Percentiles rank a stretch among this genome's conserved stretches.
phyloP scores from a whole-genome alignment of 1,140 invertebrate species.

The Drosophila triauraria region DNA sequence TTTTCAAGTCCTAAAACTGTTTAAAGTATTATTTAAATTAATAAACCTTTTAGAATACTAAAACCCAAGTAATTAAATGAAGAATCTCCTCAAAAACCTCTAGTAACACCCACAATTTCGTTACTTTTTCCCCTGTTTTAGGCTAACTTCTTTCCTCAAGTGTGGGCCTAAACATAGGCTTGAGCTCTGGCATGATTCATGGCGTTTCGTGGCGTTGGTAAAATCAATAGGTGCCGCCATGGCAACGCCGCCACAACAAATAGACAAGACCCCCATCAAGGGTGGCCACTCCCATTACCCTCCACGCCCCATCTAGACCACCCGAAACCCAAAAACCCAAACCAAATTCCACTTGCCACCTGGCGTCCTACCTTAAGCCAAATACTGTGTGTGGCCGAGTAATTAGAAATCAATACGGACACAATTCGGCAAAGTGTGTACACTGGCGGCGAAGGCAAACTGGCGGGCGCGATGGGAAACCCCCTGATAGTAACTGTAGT shows the following conservation, averaged over 20 bases:
- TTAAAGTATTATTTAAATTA: too few relatives aligned
- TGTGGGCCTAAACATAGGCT: constrained; percentile 27
- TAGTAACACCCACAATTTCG: background rate
- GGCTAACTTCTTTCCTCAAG: constrained; percentile 4
- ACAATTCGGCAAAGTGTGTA: constrained; percentile 59
- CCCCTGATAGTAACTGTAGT: background rate
- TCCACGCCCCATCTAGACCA: background rate
- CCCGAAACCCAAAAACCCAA: background rate
- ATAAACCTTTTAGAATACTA: background rate
- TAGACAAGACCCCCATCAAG: constrained; percentile 56
- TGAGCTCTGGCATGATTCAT: constrained; percentile 51
- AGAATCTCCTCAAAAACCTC: background rate
- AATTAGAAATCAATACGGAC: constrained; percentile 75
- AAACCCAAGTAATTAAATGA: too few relatives aligned
- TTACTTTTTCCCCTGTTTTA: background rate
- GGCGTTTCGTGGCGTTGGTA: constrained; percentile 56
- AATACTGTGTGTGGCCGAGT: constrained; percentile 56
- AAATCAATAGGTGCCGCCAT: constrained; percentile 75
- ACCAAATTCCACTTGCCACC: constrained; percentile 6
- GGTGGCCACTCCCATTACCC: constrained; percentile 52
- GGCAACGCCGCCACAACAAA: constrained; percentile 77
- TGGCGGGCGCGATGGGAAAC: constrained; percentile 5
- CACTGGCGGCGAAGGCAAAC: constrained; percentile 15
- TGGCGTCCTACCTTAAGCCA: constrained; percentile 70
- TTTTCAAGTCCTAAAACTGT: too few relatives aligned